Base-by-base conservation (phyloP, 2,888 invertebrate species). In the Amphipoea lucens region DNA sequence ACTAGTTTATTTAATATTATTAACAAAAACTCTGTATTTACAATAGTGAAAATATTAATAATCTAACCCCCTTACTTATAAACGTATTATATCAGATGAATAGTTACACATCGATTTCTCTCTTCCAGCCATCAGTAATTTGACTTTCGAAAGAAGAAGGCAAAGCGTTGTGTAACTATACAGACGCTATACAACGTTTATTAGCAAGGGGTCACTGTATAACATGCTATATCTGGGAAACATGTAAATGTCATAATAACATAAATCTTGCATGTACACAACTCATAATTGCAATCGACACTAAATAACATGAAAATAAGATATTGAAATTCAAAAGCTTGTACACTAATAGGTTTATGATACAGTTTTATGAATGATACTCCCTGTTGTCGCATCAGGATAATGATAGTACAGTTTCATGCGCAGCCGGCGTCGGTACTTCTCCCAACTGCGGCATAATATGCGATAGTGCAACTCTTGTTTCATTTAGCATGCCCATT, bases 371-470 rank as follows among this genome's bases (percentile, higher is more conserved):
- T 62, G 51, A 20, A 29, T 78, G 17, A 48, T 60, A 69, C 60
- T 72, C 17, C 29, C 7, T 63, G 62, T 73, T 65, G 14, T 76
- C 40, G 11, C 68, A 85, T 89, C 84, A 89, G 20, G 86, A 78
- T 65, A 80, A 60, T 57, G 89, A 89, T 5, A 89, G 72, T 23
- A 96, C 95, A 4, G 95, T 95, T 84, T 96, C 96, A 81, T 96
- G 96, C 0, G 95, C 95, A 12, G 88, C 95, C 0, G 95, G 93
- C 0, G 95, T 85, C 0, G 96, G 96, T n/a, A 93, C 94, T 2
- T 94, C 94, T 29, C 89, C 88, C 40, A 95, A 83, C 51, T 93
- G 93, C 1, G 97, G 96, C 90, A 96, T 90, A n/a, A 96, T 95
- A 82, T 96, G 96, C 7, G 94, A 90, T 74, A 95, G 93, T 29